These are phyloP conservation scores for Amphimedon queenslandica DNA, from an alignment of 37 sponge, comb jelly and placozoan genomes.

Conservation along the genomic window DNA sequence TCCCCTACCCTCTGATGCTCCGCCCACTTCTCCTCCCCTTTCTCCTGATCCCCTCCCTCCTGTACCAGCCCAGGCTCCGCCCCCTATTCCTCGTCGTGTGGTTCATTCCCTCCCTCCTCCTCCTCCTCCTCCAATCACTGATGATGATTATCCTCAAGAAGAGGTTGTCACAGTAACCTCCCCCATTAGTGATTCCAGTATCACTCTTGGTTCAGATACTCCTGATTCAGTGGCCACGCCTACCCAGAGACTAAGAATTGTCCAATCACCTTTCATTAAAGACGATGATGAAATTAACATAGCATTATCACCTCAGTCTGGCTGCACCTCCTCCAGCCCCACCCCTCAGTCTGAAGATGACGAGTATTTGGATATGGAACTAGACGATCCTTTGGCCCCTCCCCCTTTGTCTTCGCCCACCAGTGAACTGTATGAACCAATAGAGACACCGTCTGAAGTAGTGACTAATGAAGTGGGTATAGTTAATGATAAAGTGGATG, in stretches of 20 bases:
- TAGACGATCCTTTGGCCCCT: too few species aligned
- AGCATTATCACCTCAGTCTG: too few species aligned
- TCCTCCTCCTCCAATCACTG: constrained; percentile 15
- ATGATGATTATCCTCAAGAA: not conserved
- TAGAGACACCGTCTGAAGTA: not conserved
- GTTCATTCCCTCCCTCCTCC: constrained; percentile 21
- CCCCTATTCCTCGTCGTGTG: constrained; percentile 10
- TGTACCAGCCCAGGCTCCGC: constrained; percentile 18
- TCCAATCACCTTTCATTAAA: too few species aligned
- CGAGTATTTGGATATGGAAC: too few species aligned
- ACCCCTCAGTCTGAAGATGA: too few species aligned
- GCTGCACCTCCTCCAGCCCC: too few species aligned
- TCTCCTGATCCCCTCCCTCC: not conserved
- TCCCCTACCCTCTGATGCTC: constrained; percentile 11
- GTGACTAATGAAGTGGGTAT: not conserved
- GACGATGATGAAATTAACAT: too few species aligned
- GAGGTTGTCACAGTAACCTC: not conserved
- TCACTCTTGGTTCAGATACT: not conserved
- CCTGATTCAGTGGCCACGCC: not conserved
- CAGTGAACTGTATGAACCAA: not conserved
- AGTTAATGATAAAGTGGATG: constrained; percentile 4
- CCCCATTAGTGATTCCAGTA: not conserved
- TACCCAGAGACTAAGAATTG: too few species aligned
- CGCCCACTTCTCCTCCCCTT: constrained; percentile 9
- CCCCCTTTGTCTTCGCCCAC: too few species aligned